Conservation (phyloP, 2,797 vertebrate genomes). For the Hemitrygon akajei region DNA sequence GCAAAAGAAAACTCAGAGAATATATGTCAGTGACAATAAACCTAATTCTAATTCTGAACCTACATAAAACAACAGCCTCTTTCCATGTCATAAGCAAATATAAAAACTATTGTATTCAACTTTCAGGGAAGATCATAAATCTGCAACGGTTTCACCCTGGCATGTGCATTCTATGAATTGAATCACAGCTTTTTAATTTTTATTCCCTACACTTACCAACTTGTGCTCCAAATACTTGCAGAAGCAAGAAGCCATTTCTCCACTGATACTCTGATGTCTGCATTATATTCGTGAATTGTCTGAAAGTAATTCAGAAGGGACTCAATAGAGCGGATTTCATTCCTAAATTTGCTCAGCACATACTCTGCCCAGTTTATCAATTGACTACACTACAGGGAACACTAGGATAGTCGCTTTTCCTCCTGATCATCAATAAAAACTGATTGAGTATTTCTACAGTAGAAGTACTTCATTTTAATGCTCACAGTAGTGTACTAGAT, state of each 20-base stretch:
- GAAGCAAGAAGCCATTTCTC: background rate
- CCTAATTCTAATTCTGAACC: too few relatives aligned
- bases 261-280: background rate
- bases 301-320: background rate
- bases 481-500: background rate
- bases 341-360: background rate
- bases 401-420: background rate
- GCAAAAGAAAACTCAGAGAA: too few relatives aligned
- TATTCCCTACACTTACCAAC: background rate
- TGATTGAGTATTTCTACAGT: background rate
- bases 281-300: background rate
- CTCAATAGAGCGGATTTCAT: background rate
- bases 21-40: too few relatives aligned
- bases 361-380: background rate
- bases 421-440: background rate
- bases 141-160: background rate
- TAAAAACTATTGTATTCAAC: background rate
- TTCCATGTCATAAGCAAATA: too few relatives aligned
- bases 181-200: background rate
- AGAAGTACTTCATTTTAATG: background rate
- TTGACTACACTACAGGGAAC: background rate
- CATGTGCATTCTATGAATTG: background rate
- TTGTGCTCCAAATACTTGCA: background rate
- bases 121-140: background rate
- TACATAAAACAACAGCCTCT: too few relatives aligned